Evolutionary conservation across 2,888 invertebrate species (phyloP), one percentile per base, ranked within the genome.

Genomic region (Allophyes oxyacanthae): DNA sequence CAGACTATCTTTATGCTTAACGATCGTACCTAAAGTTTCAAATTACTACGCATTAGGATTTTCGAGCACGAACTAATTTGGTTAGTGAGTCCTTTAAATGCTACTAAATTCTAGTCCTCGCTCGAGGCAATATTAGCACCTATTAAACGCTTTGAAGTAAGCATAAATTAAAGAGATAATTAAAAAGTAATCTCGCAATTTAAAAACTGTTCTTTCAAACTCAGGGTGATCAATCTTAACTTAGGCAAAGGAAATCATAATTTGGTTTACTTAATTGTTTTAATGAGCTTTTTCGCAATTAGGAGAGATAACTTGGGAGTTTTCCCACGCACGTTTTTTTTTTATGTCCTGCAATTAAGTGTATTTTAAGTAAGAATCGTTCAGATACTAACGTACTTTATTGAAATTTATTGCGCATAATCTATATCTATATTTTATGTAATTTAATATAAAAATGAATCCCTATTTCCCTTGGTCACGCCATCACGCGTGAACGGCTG

Each of bases 241-340:
- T 59, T 51, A 40, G 59, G 34, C 55, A 52, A 57, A 56, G 59
- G 52, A 57, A 70, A 72, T 72, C 51, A 70, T 66, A 68, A 72
- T 72, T 72, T 64, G 55, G 46, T 59, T 61, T 46, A 45, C 41
- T 66, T 70, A 67, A 70, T 76, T 68, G 58, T 62, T 71, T 66
- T 73, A 78, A 78, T 73, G 59, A 67, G 53, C 42, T 61, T 78
- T 72, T 60, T 64, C 56, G 57, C 55, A 63, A 64, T 71, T 69
- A 65, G 34, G 51, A 60, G 53, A 64, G 55, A 52, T 33, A 55
- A 52, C 45, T 66, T 46, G n/a, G 48, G 25, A 41, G 54, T 33
- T 59, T 65, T 64, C 50, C 68, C 61, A 66, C 60, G 51, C 33
- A 4, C 4, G 2, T 20, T 20, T 37, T 52, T 40, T 64, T 54